Conservation (phyloP, 2,113 vertebrate species). For the Pelecanoides urinatrix region DNA sequence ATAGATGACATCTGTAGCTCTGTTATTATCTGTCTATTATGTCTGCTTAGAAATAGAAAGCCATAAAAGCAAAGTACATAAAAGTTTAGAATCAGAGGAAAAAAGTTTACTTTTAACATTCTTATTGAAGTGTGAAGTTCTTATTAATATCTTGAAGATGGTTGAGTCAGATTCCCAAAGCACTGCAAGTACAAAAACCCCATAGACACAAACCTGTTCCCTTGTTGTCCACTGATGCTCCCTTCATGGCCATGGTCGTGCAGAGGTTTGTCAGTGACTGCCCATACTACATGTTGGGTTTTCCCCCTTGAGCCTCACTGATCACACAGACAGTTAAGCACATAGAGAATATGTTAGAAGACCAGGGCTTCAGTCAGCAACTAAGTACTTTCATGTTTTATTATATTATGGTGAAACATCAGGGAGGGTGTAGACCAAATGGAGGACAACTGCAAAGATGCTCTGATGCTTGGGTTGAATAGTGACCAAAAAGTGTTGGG, state of each 20-base stretch:
- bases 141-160: not conserved
- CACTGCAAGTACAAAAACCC: not conserved
- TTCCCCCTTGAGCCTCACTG: not conserved
- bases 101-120: not conserved
- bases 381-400: not conserved
- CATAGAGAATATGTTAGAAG: not conserved
- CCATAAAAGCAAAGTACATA: not conserved
- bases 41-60: not conserved
- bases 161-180: not conserved
- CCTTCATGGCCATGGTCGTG: rapidly evolving
- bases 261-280: not conserved
- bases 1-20: too few relatives aligned
- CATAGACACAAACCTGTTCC: not conserved
- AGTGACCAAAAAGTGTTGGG: not conserved
- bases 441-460: not conserved
- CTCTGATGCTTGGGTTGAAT: not conserved
- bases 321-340: not conserved
- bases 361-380: not conserved
- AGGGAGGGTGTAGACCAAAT: not conserved
- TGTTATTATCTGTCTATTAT: not conserved
- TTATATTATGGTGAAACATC: not conserved
- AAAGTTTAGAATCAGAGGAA: not conserved
- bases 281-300: not conserved
- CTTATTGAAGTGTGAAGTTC: not conserved
- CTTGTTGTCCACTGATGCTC: not conserved